phyloP scores from a whole-genome alignment of 2,113 vertebrate genomes.

The Chiloscyllium plagiosum region DNA sequence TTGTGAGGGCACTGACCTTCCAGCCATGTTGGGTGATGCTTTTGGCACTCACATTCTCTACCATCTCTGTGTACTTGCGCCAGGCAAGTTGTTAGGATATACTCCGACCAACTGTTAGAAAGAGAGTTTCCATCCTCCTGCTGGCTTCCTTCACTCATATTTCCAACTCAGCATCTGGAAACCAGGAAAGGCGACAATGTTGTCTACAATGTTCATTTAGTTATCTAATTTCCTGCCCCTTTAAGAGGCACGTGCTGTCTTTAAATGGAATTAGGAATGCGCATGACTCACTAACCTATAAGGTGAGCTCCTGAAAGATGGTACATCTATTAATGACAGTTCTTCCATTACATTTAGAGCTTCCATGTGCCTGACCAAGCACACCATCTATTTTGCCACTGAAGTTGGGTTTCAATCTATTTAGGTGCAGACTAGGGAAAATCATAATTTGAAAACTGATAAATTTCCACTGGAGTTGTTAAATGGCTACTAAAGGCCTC shows the following conservation, averaged over 20 bases:
- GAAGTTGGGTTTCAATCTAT: too few relatives aligned
- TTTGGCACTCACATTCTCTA: background rate
- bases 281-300: too few relatives aligned
- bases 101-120: background rate
- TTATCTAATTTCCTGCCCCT: too few relatives aligned
- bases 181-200: background rate
- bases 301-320: too few relatives aligned
- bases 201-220: background rate
- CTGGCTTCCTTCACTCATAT: too few relatives aligned
- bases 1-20: background rate
- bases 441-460: background rate
- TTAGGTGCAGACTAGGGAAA: too few relatives aligned
- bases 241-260: too few relatives aligned
- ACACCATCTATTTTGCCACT: too few relatives aligned
- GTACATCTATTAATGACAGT: too few relatives aligned
- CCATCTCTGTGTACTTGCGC: background rate
- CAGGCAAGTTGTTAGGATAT: background rate
- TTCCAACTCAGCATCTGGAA: background rate
- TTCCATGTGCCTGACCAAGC: too few relatives aligned
- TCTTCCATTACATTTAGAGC: too few relatives aligned
- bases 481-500: background rate
- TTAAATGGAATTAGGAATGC: too few relatives aligned
- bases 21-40: background rate
- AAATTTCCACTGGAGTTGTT: background rate
- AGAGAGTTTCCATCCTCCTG: background rate